These are phyloP conservation scores for Scaptodrosophila latifasciaeformis DNA, from an alignment of 2,888 invertebrate species.

Conservation along the genomic window DNA sequence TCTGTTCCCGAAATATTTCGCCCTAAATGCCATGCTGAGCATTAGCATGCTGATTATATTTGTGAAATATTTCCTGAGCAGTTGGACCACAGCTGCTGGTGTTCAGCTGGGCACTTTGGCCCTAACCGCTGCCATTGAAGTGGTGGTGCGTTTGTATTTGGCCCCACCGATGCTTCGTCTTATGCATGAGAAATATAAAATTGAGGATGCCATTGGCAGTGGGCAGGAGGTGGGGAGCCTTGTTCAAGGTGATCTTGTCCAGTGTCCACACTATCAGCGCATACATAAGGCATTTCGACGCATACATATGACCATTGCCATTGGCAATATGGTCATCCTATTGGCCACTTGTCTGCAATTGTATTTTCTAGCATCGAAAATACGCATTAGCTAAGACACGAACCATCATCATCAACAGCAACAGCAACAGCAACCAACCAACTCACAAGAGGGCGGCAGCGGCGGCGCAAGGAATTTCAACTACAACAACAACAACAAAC, in stretches of 20 bases:
- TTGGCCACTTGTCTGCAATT: constrained; percentile 82
- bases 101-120: constrained; percentile 76
- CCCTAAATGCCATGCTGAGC: constrained; percentile 85
- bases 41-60: constrained; percentile 84
- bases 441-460: background rate
- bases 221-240: constrained; percentile 87
- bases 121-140: constrained; percentile 79
- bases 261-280: constrained; percentile 87
- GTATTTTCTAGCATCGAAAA: constrained; percentile 79
- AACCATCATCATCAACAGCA: constrained; percentile 16
- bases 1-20: constrained; percentile 90
- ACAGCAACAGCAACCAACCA: background rate
- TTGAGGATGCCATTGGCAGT: constrained; percentile 85
- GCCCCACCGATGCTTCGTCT: constrained; percentile 84
- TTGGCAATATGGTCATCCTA: constrained; percentile 85
- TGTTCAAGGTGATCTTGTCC: constrained; percentile 81
- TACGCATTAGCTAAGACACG: constrained; percentile 70
- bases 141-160: constrained; percentile 84
- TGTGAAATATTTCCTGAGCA: constrained; percentile 76
- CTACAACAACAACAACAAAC: background rate
- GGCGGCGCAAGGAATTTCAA: background rate
- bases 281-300: constrained; percentile 85
- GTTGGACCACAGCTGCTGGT: constrained; percentile 77
- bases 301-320: constrained; percentile 86
- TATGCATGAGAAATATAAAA: constrained; percentile 83